These are phyloP conservation scores for Gymnorhina tibicen DNA, from an alignment of 2,113 vertebrate genomes.

Conservation along the genomic window DNA sequence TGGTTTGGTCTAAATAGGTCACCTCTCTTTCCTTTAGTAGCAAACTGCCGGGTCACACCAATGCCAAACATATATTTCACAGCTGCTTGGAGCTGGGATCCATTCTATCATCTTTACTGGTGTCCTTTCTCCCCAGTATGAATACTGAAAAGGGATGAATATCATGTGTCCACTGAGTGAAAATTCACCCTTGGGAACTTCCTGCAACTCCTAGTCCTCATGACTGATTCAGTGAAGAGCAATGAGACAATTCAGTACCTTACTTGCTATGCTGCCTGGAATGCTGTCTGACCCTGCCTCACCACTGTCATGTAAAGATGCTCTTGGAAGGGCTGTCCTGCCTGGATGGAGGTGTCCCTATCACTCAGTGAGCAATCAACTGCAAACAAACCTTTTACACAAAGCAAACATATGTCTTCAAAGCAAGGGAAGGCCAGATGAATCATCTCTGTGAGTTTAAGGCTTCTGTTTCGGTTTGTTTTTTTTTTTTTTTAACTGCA, in stretches of 20 bases:
- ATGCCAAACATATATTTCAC: not conserved
- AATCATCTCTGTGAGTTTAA: not conserved
- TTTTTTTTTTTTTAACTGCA: not conserved
- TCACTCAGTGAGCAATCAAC: not conserved
- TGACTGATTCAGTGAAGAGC: not conserved
- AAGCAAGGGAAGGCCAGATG: not conserved
- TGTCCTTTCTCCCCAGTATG: not conserved
- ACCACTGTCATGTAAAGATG: not conserved
- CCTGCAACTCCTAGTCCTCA: not conserved
- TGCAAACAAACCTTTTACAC: not conserved
- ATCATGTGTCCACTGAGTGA: not conserved
- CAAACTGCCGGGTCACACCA: not conserved
- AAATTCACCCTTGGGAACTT: not conserved
- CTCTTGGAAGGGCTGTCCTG: not conserved
- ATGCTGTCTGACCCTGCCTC: not conserved
- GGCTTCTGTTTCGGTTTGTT: not conserved
- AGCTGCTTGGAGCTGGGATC: not conserved
- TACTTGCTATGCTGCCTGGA: not conserved
- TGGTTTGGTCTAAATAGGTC: not conserved
- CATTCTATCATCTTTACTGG: not conserved
- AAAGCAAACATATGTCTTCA: not conserved
- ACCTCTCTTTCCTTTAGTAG: not conserved
- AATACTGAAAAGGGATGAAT: not conserved
- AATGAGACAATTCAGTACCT: not conserved
- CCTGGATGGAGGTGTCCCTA: not conserved